Percentiles rank a stretch among this genome's conserved stretches.
Evolutionary conservation across 2,797 vertebrate species (phyloP).

Genomic region (Vespertilio murinus): DNA sequence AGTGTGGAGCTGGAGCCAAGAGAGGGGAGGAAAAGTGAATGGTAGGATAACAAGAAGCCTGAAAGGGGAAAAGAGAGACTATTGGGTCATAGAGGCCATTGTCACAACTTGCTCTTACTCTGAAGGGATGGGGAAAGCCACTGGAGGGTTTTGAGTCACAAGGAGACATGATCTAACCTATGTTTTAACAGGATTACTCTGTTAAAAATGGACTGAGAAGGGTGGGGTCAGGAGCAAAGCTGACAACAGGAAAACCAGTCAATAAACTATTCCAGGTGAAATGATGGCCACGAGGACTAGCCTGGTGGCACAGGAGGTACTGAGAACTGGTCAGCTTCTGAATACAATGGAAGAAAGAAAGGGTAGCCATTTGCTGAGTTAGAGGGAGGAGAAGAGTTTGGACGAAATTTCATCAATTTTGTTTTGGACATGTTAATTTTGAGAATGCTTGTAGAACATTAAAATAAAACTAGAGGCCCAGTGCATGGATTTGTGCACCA

Average conservation of each 20-base stretch:
- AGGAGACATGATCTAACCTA: neutral
- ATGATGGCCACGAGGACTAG: neutral
- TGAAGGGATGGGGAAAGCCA: neutral
- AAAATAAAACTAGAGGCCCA: neutral
- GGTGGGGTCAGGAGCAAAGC: neutral
- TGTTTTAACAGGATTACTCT: neutral
- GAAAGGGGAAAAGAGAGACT: neutral
- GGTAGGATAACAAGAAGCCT: neutral
- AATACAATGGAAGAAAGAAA: neutral
- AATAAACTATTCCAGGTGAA: neutral
- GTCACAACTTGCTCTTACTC: neutral
- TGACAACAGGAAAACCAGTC: neutral
- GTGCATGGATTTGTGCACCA: too few relatives aligned
- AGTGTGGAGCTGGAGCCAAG: neutral
- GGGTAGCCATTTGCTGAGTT: neutral
- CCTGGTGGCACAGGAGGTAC: neutral
- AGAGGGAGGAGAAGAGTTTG: neutral
- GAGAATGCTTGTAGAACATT: constrained; percentile 1
- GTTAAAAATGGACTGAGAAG: neutral
- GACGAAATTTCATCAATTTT: neutral
- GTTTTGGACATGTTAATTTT: constrained; percentile 13
- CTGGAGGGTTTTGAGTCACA: neutral
- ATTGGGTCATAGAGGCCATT: neutral
- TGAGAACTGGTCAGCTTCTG: neutral
- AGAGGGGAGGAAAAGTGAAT: neutral